Conservation (phyloP, 2,797 vertebrate genomes). For the Gadopsis bispinosus region DNA sequence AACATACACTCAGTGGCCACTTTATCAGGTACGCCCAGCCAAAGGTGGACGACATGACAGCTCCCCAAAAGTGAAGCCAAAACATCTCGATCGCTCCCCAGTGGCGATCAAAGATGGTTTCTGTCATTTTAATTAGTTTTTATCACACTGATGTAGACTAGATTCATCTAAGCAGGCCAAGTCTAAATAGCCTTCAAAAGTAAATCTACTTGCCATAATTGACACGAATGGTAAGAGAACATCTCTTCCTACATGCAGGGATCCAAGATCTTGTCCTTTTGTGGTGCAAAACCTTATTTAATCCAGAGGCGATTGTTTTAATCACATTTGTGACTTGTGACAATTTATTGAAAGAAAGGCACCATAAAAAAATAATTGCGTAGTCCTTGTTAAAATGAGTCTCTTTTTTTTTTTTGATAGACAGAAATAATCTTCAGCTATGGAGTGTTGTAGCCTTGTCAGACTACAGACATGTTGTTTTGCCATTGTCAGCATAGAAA, state of each 20-base stretch:
- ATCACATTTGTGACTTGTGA: background rate
- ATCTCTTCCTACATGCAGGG: background rate
- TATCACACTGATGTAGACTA: too few relatives aligned
- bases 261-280: background rate
- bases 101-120: too few relatives aligned
- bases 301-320: background rate
- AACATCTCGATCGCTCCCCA: too few relatives aligned
- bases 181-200: background rate
- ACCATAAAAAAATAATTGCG: background rate
- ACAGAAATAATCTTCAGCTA: background rate
- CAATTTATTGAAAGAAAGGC: background rate
- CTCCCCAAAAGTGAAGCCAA: too few relatives aligned
- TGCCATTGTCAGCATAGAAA: background rate
- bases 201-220: background rate
- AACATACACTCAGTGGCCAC: background rate
- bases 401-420: background rate
- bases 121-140: too few relatives aligned
- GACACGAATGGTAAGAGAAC: background rate
- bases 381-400: background rate
- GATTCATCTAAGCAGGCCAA: background rate
- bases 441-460: background rate
- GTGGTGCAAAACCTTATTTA: background rate
- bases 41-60: too few relatives aligned
- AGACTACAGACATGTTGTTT: background rate
- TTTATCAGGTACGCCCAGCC: background rate